Evolutionary conservation across 2,113 vertebrate species (phyloP).

Genomic region (Lepidothrix coronata): DNA sequence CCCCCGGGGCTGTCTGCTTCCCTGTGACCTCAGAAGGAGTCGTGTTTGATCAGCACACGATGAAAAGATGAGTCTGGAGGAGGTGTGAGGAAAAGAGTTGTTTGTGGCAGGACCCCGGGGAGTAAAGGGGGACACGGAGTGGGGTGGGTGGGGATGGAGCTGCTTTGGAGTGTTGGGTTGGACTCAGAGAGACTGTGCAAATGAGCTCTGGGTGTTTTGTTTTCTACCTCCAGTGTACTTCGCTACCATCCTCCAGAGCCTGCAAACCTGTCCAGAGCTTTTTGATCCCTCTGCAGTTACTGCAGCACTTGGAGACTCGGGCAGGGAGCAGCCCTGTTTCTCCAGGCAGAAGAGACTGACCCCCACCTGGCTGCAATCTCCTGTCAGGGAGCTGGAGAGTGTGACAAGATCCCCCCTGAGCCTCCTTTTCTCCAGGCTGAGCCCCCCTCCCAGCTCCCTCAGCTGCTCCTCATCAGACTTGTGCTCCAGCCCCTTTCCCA

Average conservation of each 20-base stretch:
- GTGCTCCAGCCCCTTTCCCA: background rate
- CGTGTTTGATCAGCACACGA: constrained; percentile 45
- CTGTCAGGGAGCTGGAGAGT: background rate
- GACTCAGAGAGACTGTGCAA: rapidly evolving
- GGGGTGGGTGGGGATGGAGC: background rate
- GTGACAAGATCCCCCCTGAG: background rate
- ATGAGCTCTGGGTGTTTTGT: background rate
- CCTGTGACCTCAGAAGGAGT: constrained; percentile 24
- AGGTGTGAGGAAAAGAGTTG: background rate
- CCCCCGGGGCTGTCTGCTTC: background rate
- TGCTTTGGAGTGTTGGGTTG: background rate
- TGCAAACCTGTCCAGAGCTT: background rate
- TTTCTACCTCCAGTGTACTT: no score
- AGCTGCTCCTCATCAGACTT: background rate
- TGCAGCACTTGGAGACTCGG: background rate
- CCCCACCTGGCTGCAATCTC: background rate
- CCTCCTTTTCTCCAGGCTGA: background rate
- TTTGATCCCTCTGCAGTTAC: background rate
- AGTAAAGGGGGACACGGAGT: background rate
- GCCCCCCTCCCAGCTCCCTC: background rate
- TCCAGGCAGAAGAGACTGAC: background rate
- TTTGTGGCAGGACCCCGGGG: background rate
- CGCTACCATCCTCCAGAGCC: background rate
- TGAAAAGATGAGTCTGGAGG: background rate
- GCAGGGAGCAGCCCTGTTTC: background rate